Conservation (phyloP, 1,140 invertebrate species). For the Cyclargus thomasi region DNA sequence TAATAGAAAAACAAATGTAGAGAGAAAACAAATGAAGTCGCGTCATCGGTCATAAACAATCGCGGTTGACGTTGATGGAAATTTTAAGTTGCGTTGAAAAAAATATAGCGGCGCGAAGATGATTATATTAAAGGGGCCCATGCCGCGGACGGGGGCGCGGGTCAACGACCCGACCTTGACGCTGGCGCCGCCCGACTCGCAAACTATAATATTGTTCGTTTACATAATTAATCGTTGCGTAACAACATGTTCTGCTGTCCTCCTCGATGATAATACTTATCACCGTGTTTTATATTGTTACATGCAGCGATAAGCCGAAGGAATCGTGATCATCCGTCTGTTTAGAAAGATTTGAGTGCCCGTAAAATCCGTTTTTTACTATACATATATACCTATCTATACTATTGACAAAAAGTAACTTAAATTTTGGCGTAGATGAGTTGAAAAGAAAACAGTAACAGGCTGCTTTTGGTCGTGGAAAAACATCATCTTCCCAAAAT, state of each 20-base stretch:
- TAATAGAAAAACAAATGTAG: background rate
- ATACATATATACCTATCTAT: too few relatives aligned
- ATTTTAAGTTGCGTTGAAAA: background rate
- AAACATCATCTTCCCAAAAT: too few relatives aligned
- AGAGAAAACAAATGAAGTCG: background rate
- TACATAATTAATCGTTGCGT: slow-evolving; percentile 29
- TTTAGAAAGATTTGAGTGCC: too few relatives aligned
- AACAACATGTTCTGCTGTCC: slow-evolving; percentile 15
- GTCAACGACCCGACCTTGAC: slow-evolving; percentile 27
- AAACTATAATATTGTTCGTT: slow-evolving; percentile 24
- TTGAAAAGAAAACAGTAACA: too few relatives aligned
- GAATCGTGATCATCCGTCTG: background rate
- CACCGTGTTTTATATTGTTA: slow-evolving; percentile 5
- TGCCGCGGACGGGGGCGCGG: slow-evolving; percentile 16
- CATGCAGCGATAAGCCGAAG: background rate
- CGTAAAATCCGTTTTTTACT: too few relatives aligned
- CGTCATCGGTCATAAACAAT: background rate
- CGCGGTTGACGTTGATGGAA: slow-evolving; percentile 2
- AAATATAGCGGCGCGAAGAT: slow-evolving; percentile 12
- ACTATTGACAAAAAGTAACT: too few relatives aligned
- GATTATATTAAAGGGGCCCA: slow-evolving; percentile 20
- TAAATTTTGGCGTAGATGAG: too few relatives aligned
- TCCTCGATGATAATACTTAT: slow-evolving; percentile 13
- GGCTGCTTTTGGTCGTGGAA: too few relatives aligned
- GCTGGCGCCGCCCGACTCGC: slow-evolving; percentile 16